Evolutionary conservation across 2,797 vertebrate genomes (phyloP).

Genomic region (Pseudomugil gertrudae): DNA sequence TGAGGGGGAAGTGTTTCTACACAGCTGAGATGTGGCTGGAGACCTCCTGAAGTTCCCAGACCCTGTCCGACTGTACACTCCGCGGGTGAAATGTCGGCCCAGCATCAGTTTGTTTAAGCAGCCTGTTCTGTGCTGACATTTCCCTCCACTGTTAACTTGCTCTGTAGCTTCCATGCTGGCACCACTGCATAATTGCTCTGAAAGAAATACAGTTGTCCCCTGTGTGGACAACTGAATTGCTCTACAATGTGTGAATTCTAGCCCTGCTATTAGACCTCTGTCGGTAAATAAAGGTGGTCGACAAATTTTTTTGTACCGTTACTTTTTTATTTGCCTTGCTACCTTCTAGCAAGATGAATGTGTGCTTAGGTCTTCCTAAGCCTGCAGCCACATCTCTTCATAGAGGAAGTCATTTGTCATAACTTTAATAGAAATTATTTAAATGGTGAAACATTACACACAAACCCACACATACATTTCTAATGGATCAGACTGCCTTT

Average conservation of each 20-base stretch:
- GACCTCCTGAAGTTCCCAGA: slow-evolving; percentile 31
- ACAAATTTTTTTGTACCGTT: slow-evolving; percentile 78
- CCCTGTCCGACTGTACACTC: slow-evolving; percentile 69
- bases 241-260: slow-evolving; percentile 84
- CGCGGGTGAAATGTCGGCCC: slow-evolving; percentile 58
- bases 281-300: slow-evolving; percentile 87
- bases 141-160: slow-evolving; percentile 66
- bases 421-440: no score
- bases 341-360: not conserved
- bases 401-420: not conserved
- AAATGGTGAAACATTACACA: no score
- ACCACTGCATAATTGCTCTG: slow-evolving; percentile 84
- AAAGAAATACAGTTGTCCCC: slow-evolving; percentile 84
- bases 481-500: no score
- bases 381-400: not conserved
- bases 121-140: slow-evolving; percentile 63
- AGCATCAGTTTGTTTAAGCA: slow-evolving; percentile 58
- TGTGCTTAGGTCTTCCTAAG: not conserved
- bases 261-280: slow-evolving; percentile 87
- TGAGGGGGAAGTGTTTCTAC: slow-evolving; percentile 41
- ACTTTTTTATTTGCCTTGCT: slow-evolving; percentile 20
- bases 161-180: slow-evolving; percentile 75
- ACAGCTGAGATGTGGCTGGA: slow-evolving; percentile 39
- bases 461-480: no score
- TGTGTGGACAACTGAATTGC: slow-evolving; percentile 77